Conservation (phyloP, 2,797 vertebrate genomes). For the Phoeniculus purpureus region DNA sequence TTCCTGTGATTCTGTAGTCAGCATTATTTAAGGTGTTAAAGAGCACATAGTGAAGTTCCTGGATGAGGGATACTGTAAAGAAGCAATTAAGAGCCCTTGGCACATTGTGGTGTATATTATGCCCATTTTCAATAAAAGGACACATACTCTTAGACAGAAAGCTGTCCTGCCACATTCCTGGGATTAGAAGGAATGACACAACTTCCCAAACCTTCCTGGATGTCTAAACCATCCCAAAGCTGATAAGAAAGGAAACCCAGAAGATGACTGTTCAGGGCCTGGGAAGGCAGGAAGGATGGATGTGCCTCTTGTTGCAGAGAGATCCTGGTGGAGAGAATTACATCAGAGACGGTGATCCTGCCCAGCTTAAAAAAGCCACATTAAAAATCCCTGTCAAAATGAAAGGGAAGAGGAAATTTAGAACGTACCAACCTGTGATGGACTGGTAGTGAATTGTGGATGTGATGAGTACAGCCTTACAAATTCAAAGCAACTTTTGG, state of each 20-base stretch:
- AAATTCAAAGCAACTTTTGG: fast-evolving
- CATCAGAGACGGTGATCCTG: background rate
- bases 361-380: background rate
- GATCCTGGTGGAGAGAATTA: background rate
- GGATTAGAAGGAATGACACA: background rate
- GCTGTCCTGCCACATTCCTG: background rate
- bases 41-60: background rate
- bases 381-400: background rate
- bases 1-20: background rate
- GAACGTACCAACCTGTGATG: background rate
- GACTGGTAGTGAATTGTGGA: background rate
- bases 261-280: background rate
- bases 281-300: too few relatives aligned
- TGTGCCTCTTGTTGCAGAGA: background rate
- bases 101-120: background rate
- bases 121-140: fast-evolving
- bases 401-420: background rate
- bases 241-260: background rate
- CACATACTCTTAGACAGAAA: background rate
- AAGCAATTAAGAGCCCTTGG: background rate
- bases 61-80: background rate
- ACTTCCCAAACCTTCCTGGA: background rate
- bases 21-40: background rate
- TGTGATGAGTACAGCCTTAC: fast-evolving
- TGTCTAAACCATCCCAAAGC: background rate